Evolutionary conservation across 2,113 vertebrate species (phyloP), one percentile per base, ranked within the genome.

Genomic region (Polypterus bichir): DNA sequence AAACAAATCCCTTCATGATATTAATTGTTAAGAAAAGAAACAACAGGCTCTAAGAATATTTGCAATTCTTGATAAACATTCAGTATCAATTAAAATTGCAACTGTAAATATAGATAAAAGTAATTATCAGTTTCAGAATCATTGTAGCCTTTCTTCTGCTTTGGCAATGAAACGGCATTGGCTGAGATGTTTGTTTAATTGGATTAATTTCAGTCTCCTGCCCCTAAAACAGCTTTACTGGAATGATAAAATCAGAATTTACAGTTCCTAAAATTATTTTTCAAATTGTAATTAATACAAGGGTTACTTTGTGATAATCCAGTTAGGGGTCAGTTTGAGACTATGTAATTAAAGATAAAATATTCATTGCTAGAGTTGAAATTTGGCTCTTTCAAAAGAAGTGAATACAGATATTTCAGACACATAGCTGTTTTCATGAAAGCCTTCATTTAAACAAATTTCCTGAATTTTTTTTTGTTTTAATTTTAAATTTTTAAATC

Each of bases 161-260:
- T 27, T 27, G 27, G 27, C 27, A 27, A 27, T 27, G 27, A 27
- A 27, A 27, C 2, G 27, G 27, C 27, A 27, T 27, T 27, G 27
- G 27, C 27, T 27, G 27, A 27, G 27, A 64, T 73, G 61, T 68
- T 64, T 47, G 44, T 54, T 48, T 81, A 83, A 87, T 81, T 81
- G 74, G 76, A 82, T 80, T 81, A 82, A 79, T 78, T 70, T 71
- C 57, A 27, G 27, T 27, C 64, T 55, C 59, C 60, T 65, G 10
- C 46, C 66, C 76, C 68, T 51, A 56, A 62, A 72, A 66, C 62
- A 61, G 65, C n/a, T 70, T 57, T 71, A 65, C 44, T 56, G 4
- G 47, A 69, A 57, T n/a, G 81, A 84, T 83, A 75, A 51, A 64
- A 83, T 83, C 76, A 65, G 59, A 70, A 74, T 44, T 44, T 3